These are phyloP conservation scores for Lepidocyrtoides sp. DNA, from an alignment of 2,888 invertebrate species.

Conservation along the genomic window DNA sequence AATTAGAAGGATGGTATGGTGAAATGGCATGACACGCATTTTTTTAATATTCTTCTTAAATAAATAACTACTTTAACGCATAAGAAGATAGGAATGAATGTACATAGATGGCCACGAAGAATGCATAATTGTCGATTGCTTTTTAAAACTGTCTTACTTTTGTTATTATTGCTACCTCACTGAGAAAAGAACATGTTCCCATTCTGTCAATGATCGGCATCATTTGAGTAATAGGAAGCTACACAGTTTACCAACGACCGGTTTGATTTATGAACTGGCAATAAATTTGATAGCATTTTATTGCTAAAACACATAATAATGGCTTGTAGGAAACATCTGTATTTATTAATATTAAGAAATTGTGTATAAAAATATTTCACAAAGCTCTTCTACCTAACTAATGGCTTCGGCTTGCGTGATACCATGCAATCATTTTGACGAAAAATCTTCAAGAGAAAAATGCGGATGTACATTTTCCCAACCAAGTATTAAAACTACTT, in stretches of 20 bases:
- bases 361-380: not conserved
- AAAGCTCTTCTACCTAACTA: not conserved
- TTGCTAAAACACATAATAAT: too few species aligned
- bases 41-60: not conserved
- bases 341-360: not conserved
- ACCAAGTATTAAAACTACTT: too few species aligned
- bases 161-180: not conserved
- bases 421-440: not conserved
- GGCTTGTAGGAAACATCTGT: not conserved
- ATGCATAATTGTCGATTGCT: conserved; percentile 12
- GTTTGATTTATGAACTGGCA: conserved; percentile 17
- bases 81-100: not conserved
- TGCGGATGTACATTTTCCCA: not conserved
- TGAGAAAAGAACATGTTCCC: conserved; percentile 13
- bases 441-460: too few species aligned
- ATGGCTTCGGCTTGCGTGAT: not conserved
- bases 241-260: not conserved
- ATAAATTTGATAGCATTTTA: too few species aligned
- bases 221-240: not conserved
- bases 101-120: not conserved
- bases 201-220: conserved; percentile 43
- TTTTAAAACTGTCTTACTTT: conserved; percentile 24
- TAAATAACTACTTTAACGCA: not conserved
- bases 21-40: not conserved
- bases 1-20: not conserved